Percentiles rank a stretch among this genome's conserved stretches.
phyloP scores from a whole-genome alignment of 2,888 invertebrate genomes.

The Papilio demoleus region DNA sequence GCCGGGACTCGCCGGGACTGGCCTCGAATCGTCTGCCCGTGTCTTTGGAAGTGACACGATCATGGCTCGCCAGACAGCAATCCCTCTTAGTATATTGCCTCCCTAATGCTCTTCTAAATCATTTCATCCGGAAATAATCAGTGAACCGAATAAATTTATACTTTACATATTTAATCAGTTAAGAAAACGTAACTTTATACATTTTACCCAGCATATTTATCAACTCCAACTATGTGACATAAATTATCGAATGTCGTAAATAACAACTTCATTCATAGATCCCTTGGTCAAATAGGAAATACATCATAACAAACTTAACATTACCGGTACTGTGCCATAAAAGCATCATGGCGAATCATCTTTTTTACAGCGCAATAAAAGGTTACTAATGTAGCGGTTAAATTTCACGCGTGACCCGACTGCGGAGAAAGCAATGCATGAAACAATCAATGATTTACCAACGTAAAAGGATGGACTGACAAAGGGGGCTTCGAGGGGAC shows the following conservation, averaged over 20 bases:
- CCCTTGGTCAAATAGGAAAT: background rate
- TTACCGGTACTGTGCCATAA: constrained; percentile 22
- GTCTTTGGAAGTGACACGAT: constrained; percentile 61
- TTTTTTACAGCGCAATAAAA: constrained; percentile 60
- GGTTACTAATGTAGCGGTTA: constrained; percentile 54
- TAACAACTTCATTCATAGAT: background rate
- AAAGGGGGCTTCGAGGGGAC: constrained; percentile 57
- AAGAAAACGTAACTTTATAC: background rate
- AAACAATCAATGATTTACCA: constrained; percentile 64
- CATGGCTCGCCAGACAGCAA: constrained; percentile 53
- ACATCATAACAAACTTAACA: background rate
- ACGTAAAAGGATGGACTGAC: constrained; percentile 58
- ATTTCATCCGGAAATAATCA: constrained; percentile 19
- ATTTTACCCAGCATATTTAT: background rate
- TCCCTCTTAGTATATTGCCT: constrained; percentile 48
- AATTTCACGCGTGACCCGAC: constrained; percentile 58
- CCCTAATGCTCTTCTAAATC: constrained; percentile 42
- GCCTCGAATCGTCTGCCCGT: constrained; percentile 57
- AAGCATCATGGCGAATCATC: constrained; percentile 49
- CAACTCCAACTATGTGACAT: no score
- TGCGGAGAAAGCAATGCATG: constrained; percentile 51
- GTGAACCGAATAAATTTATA: constrained; percentile 1
- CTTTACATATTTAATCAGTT: background rate
- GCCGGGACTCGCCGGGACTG: constrained; percentile 55
- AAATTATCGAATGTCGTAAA: background rate